These are phyloP conservation scores for Polydrusus tereticollis DNA, from an alignment of 2,888 invertebrate species.

Conservation along the genomic window DNA sequence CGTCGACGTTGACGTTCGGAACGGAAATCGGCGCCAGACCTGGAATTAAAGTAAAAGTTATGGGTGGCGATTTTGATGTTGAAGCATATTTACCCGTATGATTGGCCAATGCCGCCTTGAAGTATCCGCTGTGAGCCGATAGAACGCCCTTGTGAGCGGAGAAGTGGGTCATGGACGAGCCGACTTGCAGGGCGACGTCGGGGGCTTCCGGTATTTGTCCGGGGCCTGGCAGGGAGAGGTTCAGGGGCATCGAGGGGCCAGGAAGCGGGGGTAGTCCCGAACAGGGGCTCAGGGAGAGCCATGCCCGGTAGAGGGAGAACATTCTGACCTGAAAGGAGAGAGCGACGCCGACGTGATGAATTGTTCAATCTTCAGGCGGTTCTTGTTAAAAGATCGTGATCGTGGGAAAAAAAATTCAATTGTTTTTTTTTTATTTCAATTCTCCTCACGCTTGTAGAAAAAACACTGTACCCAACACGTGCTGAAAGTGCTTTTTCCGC, in stretches of 20 bases:
- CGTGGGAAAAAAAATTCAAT: too few relatives aligned
- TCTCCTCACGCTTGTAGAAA: too few relatives aligned
- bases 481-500: too few relatives aligned
- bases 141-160: conserved; percentile 77
- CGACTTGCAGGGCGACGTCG: conserved; percentile 76
- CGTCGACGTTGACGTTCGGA: conserved; percentile 72
- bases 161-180: conserved; percentile 75
- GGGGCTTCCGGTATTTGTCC: conserved; percentile 63
- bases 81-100: conserved; percentile 58
- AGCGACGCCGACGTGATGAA: too few relatives aligned
- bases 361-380: too few relatives aligned
- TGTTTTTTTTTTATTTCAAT: too few relatives aligned
- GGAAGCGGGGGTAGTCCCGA: conserved; percentile 53
- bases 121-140: conserved; percentile 78
- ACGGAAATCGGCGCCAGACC: conserved; percentile 66
- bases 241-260: conserved; percentile 53
- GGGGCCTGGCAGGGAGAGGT: conserved; percentile 53
- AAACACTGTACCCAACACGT: too few relatives aligned
- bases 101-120: conserved; percentile 74
- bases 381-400: too few relatives aligned
- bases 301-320: conserved; percentile 68
- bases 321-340: conserved; percentile 54
- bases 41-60: conserved; percentile 41
- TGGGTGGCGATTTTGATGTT: neutral
- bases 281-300: conserved; percentile 65